Base-by-base conservation (phyloP, 1,140 invertebrate genomes). In the Meloidogyne floridensis region DNA sequence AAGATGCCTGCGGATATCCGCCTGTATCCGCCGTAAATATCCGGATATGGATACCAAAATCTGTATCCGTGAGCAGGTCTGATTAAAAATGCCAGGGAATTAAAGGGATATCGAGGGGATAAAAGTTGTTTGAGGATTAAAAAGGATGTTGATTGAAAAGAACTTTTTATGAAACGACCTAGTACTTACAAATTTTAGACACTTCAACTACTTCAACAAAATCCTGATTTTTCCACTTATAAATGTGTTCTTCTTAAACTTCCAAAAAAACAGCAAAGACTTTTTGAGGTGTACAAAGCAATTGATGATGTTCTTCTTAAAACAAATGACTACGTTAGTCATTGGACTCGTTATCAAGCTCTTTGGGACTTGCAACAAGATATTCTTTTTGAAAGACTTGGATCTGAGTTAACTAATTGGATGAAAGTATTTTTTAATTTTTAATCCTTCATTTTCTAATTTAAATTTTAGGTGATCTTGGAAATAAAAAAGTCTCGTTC, bases 341-440 rank as follows among this genome's bases (percentile, higher is more conserved):
- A 97, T 90, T 98, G 96, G 96, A 91, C 97, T 6, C 93, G 94
- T 82, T 99, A 99, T 91, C 97, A 99, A 92, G 94, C 96, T 0
- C 91, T 99, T 18, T 99, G 98, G 98, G 97, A 99, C 92, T 91
- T 99, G 2, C 97, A 99, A 91, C 94, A 96, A 0, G 97, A 99
- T 88, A 95, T 94, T 85, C 90, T 99, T 47, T 98, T 98, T 90
- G 94, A 94, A 8, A 93, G 94, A 87, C 92, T 99, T 32, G 95
- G 95, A 3, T 94, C 96, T 90, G 95, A 98, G 90, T 94, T 99
- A 47, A 47, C 93, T 83, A 92, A 95, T 77, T 99, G 96, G 97
- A 98, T 99, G 93, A 95, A 95, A 86, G 97, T 95, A 74, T 15
- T 51, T 54, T 74, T 54, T 5, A 5, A 7, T 15, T 54, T 20